These are phyloP conservation scores for Halichoeres trimaculatus DNA, from an alignment of 2,113 vertebrate species.

Conservation along the genomic window DNA sequence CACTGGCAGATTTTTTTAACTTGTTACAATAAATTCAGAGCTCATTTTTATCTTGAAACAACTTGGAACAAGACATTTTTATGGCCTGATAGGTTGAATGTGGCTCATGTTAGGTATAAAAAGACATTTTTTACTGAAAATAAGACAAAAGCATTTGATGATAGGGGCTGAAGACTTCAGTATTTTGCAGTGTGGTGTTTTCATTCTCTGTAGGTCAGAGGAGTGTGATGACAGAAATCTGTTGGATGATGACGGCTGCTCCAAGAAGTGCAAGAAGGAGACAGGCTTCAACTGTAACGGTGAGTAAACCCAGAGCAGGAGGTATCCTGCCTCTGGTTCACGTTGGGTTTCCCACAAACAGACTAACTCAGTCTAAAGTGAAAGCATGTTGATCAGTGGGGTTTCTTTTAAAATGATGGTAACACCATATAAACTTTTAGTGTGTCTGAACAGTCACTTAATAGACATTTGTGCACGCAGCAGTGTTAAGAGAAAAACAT, in stretches of 20 bases:
- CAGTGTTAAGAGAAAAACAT: slow-evolving; percentile 23
- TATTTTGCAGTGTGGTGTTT: too few relatives aligned
- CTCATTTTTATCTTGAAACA: too few relatives aligned
- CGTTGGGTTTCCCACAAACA: neutral
- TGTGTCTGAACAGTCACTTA: slow-evolving; percentile 30
- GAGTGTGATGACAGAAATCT: slow-evolving; percentile 93
- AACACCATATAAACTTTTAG: slow-evolving; percentile 30
- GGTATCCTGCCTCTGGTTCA: neutral
- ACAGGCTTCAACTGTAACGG: slow-evolving; percentile 89
- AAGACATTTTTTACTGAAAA: too few relatives aligned
- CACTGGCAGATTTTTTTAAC: too few relatives aligned
- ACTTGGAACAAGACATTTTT: too few relatives aligned
- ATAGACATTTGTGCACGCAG: slow-evolving; percentile 41
- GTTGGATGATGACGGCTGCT: slow-evolving; percentile 92
- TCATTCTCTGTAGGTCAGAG: slow-evolving; percentile 83
- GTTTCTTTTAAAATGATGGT: slow-evolving; percentile 8
- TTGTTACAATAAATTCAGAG: too few relatives aligned
- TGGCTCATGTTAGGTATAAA: too few relatives aligned
- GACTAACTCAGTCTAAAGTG: neutral
- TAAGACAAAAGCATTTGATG: too few relatives aligned
- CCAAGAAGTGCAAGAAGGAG: slow-evolving; percentile 89
- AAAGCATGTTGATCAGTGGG: neutral
- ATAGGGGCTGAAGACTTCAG: too few relatives aligned
- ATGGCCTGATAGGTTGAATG: too few relatives aligned
- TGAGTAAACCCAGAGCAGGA: too few relatives aligned